Conservation (phyloP, 2,797 vertebrate genomes). For the Ficedula albicollis region DNA sequence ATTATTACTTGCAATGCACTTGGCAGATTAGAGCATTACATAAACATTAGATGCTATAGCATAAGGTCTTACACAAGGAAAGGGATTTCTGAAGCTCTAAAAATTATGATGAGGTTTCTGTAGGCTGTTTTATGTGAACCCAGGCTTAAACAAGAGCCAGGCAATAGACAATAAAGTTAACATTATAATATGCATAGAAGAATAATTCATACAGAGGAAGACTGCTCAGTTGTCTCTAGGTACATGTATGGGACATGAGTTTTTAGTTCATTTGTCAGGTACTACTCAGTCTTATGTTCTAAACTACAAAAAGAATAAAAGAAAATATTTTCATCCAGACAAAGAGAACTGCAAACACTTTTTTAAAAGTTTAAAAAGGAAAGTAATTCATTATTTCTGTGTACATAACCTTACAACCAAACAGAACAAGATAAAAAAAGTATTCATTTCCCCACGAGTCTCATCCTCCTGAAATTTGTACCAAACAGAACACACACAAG, state of each 20-base stretch:
- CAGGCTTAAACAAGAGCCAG: background rate
- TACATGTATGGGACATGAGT: background rate
- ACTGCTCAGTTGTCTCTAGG: background rate
- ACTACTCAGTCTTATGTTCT: background rate
- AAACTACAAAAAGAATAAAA: background rate
- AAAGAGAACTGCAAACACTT: background rate
- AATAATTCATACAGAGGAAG: background rate
- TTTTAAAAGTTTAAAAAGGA: background rate
- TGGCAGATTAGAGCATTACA: conserved; percentile 4
- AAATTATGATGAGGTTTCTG: background rate
- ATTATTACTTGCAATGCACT: background rate
- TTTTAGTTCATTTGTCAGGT: background rate
- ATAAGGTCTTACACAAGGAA: background rate
- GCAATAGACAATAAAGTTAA: background rate
- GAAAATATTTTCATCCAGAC: background rate
- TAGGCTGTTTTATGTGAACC: background rate
- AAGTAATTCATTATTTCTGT: background rate
- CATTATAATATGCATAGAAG: background rate
- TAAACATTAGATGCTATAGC: conserved; percentile 23
- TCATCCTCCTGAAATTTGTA: background rate
- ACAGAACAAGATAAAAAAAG: background rate
- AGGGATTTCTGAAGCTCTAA: conserved; percentile 27
- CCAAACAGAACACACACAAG: background rate
- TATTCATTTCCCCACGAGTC: background rate
- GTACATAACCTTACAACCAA: background rate